Conservation (phyloP, 2,888 invertebrate species). For the Cosmia trapezina region DNA sequence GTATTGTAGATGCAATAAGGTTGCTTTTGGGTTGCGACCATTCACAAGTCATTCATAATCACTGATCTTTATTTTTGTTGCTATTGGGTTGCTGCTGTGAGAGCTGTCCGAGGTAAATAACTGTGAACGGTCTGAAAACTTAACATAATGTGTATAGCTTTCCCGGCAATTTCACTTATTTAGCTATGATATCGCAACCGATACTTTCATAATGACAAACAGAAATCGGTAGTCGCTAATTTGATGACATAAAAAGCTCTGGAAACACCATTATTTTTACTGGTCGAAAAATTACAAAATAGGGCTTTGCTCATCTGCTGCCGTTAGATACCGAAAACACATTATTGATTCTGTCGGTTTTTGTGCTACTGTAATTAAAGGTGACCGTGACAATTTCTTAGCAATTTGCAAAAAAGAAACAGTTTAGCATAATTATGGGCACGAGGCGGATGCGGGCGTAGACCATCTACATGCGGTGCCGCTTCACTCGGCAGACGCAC, state of each 20-base stretch:
- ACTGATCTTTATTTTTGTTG: no score
- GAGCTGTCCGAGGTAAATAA: no score
- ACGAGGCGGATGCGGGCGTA: constrained; percentile 37
- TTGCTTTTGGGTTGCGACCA: no score
- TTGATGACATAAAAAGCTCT: neutral
- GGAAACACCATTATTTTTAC: neutral
- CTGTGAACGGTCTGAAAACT: no score
- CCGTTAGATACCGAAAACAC: neutral
- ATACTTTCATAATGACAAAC: neutral
- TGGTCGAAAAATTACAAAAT: neutral
- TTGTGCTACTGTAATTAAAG: neutral
- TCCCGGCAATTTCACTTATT: neutral
- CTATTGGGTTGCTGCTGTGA: no score
- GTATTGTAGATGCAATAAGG: no score
- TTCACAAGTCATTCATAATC: no score
- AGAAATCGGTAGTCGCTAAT: neutral
- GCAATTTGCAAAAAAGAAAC: constrained; percentile 4
- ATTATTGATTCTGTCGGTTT: neutral
- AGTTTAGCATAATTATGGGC: constrained; percentile 25
- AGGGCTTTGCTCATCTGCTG: neutral
- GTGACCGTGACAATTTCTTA: constrained; percentile 2
- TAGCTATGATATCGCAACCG: neutral
- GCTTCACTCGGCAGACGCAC: constrained; percentile 7
- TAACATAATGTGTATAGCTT: neutral
- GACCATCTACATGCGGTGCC: constrained; percentile 21